Evolutionary conservation across 92 coral and sea anemone genomes (phyloP).

Genomic region (Parazoanthus atlanticus): DNA sequence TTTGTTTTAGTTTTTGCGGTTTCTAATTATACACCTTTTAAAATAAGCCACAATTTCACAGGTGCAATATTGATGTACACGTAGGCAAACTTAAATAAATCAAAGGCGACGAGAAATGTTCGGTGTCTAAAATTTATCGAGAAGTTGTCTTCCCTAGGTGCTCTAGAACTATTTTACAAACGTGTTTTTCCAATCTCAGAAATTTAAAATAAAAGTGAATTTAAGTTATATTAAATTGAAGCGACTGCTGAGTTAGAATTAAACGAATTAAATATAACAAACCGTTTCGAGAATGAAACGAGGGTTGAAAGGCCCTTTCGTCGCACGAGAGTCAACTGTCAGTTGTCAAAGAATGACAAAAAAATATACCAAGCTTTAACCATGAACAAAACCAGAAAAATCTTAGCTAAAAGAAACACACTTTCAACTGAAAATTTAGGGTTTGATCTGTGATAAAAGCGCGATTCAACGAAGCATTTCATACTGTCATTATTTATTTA

Average conservation of each 20-base stretch:
- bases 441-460: background rate
- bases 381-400: background rate
- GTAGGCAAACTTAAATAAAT: conserved; percentile 31
- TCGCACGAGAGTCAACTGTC: conserved; percentile 1
- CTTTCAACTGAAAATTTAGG: background rate
- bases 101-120: conserved; percentile 26
- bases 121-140: background rate
- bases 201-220: background rate
- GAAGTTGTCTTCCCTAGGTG: background rate
- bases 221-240: conserved; percentile 4
- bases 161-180: background rate
- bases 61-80: conserved; percentile 46
- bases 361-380: background rate
- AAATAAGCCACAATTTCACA: conserved; percentile 13
- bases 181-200: background rate
- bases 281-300: background rate
- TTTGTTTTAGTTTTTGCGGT: background rate
- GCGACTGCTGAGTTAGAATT: conserved; percentile 32
- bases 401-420: background rate
- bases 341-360: conserved; percentile 30
- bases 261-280: conserved; percentile 33
- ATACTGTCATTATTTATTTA: conserved; percentile 31
- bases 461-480: conserved; percentile 31
- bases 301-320: conserved; percentile 3
- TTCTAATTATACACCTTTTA: conserved; percentile 21